A percentile compares a stretch with the other conserved stretches of the same genome.
These are phyloP conservation scores for Zoanthus gigantus DNA, from an alignment of 92 coral and sea anemone species.

Conservation along the genomic window DNA sequence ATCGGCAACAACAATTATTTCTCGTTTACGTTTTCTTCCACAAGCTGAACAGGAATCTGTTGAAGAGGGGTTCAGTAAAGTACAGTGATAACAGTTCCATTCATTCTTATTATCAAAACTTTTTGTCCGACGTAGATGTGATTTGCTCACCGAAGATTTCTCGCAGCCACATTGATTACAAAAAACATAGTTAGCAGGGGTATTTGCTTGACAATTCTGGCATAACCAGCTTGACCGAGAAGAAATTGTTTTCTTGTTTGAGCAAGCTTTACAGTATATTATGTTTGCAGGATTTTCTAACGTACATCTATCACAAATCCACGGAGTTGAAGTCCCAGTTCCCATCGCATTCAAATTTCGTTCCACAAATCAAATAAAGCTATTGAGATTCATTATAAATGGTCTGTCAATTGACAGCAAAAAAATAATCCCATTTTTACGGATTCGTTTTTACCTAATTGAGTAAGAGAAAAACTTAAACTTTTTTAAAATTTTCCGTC, in stretches of 20 bases:
- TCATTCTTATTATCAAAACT: conserved; percentile 26
- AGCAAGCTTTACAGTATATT: conserved; percentile 75
- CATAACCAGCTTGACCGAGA: conserved; percentile 44
- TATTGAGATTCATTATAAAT: neutral
- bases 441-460: too few species aligned
- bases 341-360: conserved; percentile 51
- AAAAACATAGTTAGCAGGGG: conserved; percentile 31
- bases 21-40: conserved; percentile 41
- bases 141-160: conserved; percentile 21
- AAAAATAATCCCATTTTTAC: neutral
- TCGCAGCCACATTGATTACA: conserved; percentile 60
- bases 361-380: conserved; percentile 3
- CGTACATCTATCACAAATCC: conserved; percentile 79
- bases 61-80: conserved; percentile 65
- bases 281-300: conserved; percentile 65
- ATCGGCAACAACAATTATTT: conserved; percentile 42
- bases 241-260: conserved; percentile 51
- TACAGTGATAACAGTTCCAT: conserved; percentile 88
- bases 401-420: neutral
- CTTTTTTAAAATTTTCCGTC: too few species aligned
- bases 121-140: conserved; percentile 2
- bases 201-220: conserved; percentile 51
- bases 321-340: conserved; percentile 49
- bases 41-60: conserved; percentile 73
- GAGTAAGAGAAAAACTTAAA: too few species aligned